Conservation (phyloP, 2,113 vertebrate genomes). For the Albula glossodonta region DNA sequence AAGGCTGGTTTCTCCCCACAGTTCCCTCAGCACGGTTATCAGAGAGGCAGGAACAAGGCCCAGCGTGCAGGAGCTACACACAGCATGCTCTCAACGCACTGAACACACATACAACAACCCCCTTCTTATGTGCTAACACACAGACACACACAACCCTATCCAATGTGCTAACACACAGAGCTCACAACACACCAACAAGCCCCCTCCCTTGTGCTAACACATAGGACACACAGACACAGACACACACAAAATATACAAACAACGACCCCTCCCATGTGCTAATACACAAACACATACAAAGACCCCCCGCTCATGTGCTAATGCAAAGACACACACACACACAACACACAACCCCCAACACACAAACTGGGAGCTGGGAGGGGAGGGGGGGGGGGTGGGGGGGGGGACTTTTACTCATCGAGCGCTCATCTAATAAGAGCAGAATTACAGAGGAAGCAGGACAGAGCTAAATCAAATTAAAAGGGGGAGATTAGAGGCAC, state of each 20-base stretch:
- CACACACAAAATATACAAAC: too few species aligned
- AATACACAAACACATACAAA: neutral
- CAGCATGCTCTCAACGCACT: neutral
- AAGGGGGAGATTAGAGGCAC: slow-evolving; percentile 49
- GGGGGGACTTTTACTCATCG: neutral
- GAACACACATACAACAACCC: too few species aligned
- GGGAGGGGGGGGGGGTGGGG: neutral
- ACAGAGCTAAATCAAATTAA: slow-evolving; percentile 54
- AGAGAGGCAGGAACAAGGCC: neutral
- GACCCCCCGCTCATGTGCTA: too few species aligned
- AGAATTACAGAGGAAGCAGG: slow-evolving; percentile 31
- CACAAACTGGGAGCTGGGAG: neutral
- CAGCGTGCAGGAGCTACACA: neutral
- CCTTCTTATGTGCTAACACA: neutral
- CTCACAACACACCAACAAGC: neutral
- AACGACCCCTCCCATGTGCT: too few species aligned
- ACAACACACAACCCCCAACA: neutral
- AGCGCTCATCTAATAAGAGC: slow-evolving; percentile 34
- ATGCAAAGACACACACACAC: neutral
- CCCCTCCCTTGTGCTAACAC: too few species aligned
- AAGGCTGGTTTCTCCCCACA: neutral
- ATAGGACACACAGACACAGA: too few species aligned
- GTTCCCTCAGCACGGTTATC: neutral
- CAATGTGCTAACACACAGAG: neutral
- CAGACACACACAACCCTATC: neutral